Percentiles rank a stretch among this genome's conserved stretches.
Conservation (phyloP, 2,797 vertebrate species). For the Urocyon cinereoargenteus region DNA sequence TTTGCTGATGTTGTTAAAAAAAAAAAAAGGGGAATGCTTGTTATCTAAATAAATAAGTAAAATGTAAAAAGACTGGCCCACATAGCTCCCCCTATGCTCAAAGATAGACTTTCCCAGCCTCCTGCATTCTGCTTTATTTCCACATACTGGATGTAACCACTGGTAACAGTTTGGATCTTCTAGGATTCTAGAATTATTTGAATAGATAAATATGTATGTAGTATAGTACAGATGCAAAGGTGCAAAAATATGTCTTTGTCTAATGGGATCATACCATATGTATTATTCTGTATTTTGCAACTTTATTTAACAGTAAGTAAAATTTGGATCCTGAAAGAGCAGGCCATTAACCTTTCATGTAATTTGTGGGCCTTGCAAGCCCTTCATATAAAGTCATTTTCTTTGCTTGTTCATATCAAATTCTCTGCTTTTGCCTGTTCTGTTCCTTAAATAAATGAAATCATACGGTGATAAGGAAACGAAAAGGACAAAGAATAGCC, state of each 20-base stretch:
- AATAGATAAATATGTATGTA: background rate
- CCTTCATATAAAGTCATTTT: background rate
- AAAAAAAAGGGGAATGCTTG: background rate
- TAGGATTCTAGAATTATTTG: background rate
- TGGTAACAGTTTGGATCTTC: background rate
- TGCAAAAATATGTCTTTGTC: background rate
- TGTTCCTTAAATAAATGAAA: conserved; percentile 41
- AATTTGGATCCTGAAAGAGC: conserved; percentile 40
- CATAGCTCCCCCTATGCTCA: background rate
- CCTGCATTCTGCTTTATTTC: background rate
- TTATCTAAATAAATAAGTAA: conserved; percentile 20
- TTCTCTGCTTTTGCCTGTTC: background rate
- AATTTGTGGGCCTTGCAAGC: background rate
- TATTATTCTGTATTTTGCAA: background rate
- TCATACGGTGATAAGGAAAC: background rate
- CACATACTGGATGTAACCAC: background rate
- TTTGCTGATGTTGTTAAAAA: background rate
- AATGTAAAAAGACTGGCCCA: background rate
- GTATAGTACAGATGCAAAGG: background rate
- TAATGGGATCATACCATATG: background rate
- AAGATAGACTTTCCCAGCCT: background rate
- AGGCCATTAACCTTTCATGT: conserved; percentile 22
- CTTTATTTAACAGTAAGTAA: conserved; percentile 44
- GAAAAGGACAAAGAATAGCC: background rate
- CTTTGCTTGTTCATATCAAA: background rate